Conservation (phyloP, 2,113 vertebrate species). For the Stomatorhinus ivindoensis region DNA sequence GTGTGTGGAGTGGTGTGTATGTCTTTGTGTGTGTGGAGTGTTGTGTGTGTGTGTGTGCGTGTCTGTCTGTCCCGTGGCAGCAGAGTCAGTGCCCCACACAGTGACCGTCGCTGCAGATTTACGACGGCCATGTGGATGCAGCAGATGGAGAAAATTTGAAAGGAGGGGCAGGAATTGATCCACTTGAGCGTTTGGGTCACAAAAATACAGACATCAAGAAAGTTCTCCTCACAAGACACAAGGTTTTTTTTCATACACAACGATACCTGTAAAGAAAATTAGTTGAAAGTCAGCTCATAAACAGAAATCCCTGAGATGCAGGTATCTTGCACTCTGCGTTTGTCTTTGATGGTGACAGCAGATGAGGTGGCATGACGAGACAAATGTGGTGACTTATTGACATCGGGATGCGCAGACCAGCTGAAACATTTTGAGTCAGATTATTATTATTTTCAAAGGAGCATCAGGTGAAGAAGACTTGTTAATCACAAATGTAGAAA, state of each 20-base stretch:
- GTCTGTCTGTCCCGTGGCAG: not conserved
- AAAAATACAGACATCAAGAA: not conserved
- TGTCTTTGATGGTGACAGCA: not conserved
- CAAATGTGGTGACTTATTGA: not conserved
- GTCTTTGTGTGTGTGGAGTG: too few species aligned
- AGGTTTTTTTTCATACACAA: not conserved
- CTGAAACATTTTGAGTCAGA: not conserved
- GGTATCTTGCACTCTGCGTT: not conserved
- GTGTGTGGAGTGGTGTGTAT: too few species aligned
- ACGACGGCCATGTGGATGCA: not conserved
- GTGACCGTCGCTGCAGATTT: not conserved
- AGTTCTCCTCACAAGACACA: not conserved
- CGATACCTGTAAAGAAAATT: not conserved
- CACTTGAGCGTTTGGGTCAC: not conserved
- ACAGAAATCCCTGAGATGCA: not conserved
- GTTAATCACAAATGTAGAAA: not conserved
- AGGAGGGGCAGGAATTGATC: not conserved
- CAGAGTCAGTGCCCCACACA: not conserved
- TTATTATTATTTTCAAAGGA: not conserved
- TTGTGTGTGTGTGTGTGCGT: constrained; percentile 11
- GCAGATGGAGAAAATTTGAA: not conserved
- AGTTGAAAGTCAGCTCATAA: not conserved
- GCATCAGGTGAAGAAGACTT: not conserved
- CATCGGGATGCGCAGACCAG: not conserved
- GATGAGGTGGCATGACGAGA: not conserved